A percentile compares a stretch with the other conserved stretches of the same genome.
Conservation (phyloP, 2,888 invertebrate genomes). For the Ryuthela nishihirai region DNA sequence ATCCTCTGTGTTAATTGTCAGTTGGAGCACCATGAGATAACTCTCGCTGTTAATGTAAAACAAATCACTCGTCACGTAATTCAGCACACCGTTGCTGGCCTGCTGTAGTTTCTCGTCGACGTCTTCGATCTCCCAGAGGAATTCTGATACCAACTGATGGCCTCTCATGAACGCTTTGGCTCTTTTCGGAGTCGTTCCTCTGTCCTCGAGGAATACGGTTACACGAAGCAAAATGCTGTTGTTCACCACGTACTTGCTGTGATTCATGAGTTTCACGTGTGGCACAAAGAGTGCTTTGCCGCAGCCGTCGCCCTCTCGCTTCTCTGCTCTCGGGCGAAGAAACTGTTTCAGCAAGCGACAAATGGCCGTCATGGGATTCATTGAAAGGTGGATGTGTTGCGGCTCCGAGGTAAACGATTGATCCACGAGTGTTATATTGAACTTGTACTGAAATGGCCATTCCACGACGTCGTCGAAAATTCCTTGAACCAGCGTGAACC, state of each 20-base stretch:
- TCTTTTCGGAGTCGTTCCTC: constrained; percentile 10
- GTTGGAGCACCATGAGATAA: constrained; percentile 25
- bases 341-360: constrained; percentile 40
- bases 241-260: constrained; percentile 14
- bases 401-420: not conserved
- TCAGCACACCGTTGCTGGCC: constrained; percentile 4
- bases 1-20: constrained; percentile 8
- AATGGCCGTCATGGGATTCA: constrained; percentile 36
- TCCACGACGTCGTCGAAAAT: constrained; percentile 34
- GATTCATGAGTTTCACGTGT: not conserved
- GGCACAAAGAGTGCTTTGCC: constrained; percentile 31
- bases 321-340: constrained; percentile 25
- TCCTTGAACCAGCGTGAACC: constrained; percentile 36
- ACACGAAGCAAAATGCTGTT: constrained; percentile 32
- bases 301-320: constrained; percentile 31
- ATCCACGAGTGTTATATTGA: constrained; percentile 34
- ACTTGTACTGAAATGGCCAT: constrained; percentile 39
- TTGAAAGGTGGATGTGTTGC: constrained; percentile 13
- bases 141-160: constrained; percentile 44
- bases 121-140: constrained; percentile 40
- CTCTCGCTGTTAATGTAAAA: constrained; percentile 30
- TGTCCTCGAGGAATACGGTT: constrained; percentile 35
- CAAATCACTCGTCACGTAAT: constrained; percentile 10
- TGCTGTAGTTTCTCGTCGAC: constrained; percentile 31
- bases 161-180: constrained; percentile 38